Percentiles rank a stretch among this genome's conserved stretches.
These are phyloP conservation scores for Sylvia borin DNA, from an alignment of 2,797 vertebrate genomes.

Conservation along the genomic window DNA sequence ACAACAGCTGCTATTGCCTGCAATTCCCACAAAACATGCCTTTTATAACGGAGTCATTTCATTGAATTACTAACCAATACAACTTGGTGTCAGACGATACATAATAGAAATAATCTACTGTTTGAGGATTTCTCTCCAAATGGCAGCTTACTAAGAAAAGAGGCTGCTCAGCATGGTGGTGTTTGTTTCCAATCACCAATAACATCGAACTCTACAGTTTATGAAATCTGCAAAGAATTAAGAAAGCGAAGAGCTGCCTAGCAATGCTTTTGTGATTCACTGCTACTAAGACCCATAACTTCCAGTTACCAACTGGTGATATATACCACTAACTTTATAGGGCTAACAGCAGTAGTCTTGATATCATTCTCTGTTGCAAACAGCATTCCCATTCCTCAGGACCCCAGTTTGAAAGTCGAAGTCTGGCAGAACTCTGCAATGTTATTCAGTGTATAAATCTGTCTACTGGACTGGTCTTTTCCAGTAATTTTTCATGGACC, in stretches of 20 bases:
- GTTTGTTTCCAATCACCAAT: neutral
- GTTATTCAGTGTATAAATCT: neutral
- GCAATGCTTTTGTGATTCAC: neutral
- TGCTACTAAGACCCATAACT: neutral
- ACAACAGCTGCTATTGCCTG: neutral
- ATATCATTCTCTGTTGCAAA: neutral
- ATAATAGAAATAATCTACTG: neutral
- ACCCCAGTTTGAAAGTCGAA: neutral
- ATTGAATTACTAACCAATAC: constrained; percentile 12
- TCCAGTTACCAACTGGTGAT: neutral
- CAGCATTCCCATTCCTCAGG: neutral
- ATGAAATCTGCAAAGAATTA: neutral
- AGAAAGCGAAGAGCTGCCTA: neutral
- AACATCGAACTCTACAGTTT: neutral
- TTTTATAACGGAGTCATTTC: neutral
- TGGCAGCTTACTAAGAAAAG: neutral
- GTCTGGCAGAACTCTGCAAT: neutral
- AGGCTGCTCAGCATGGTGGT: neutral
- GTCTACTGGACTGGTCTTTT: neutral
- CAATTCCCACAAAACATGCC: neutral
- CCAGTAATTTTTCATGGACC: neutral
- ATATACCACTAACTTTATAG: neutral
- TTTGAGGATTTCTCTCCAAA: neutral
- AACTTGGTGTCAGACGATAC: neutral
- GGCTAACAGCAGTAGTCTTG: neutral